A percentile compares a stretch with the other conserved stretches of the same genome.
Evolutionary conservation across 2,888 invertebrate species (phyloP).

Genomic region (Calephelis perditalis): DNA sequence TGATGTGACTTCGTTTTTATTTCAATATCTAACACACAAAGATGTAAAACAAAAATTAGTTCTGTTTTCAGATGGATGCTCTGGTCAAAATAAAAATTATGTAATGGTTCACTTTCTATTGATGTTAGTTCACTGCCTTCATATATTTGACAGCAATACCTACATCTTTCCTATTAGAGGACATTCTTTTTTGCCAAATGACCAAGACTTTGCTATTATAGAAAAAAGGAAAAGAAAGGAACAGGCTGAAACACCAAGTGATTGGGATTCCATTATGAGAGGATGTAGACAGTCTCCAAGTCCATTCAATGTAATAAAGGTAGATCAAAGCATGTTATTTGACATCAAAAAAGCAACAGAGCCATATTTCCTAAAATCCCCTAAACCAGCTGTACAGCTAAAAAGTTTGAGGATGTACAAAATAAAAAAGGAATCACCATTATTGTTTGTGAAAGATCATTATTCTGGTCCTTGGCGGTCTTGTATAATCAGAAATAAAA

Average conservation of each 20-base stretch:
- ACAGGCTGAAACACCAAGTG: constrained; percentile 16
- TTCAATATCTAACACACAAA: not conserved
- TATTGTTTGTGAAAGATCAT: too few species aligned
- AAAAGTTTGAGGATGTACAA: constrained; percentile 9
- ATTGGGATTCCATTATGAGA: constrained; percentile 19
- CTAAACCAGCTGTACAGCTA: constrained; percentile 16
- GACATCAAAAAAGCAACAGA: constrained; percentile 14
- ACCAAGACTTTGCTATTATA: constrained; percentile 18
- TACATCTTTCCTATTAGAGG: constrained; percentile 16
- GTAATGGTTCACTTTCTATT: constrained; percentile 10
- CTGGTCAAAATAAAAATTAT: constrained; percentile 17
- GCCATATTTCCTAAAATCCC: constrained; percentile 1
- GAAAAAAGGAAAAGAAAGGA: constrained; percentile 13
- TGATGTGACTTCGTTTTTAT: constrained; percentile 19
- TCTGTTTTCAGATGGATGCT: constrained; percentile 17
- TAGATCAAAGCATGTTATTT: constrained; percentile 15
- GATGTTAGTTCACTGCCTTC: constrained; percentile 2
- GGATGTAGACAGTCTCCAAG: constrained; percentile 7
- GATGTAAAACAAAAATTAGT: too few species aligned
- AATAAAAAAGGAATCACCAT: constrained; percentile 4
- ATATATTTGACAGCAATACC: constrained; percentile 1
- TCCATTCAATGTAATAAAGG: constrained; percentile 12
- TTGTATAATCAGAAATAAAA: too few species aligned
- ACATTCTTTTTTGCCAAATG: constrained; percentile 17
- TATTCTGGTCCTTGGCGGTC: too few species aligned